Evolutionary conservation across 2,888 invertebrate genomes (phyloP).

Genomic region (Cosmopolites sordidus): DNA sequence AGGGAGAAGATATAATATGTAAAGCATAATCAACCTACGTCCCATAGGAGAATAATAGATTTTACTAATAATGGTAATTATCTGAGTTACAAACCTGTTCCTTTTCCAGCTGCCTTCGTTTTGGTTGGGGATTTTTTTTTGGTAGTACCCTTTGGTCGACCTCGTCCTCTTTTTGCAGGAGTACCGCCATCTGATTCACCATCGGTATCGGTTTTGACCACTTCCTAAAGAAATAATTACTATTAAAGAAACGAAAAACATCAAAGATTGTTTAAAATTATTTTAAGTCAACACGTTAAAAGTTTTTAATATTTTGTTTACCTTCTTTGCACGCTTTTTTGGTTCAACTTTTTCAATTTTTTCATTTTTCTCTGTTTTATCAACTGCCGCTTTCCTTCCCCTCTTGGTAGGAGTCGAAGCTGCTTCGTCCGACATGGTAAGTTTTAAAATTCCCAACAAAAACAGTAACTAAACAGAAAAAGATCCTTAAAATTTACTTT

Average conservation of each 20-base stretch:
- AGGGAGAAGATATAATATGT: too few species aligned
- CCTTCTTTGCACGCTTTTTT: constrained; percentile 37
- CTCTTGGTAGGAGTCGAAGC: constrained; percentile 45
- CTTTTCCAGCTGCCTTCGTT: constrained; percentile 17
- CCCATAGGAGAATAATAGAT: background rate
- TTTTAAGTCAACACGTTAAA: too few species aligned
- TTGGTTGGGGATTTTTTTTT: constrained; percentile 48
- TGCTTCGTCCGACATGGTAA: constrained; percentile 45
- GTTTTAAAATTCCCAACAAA: background rate
- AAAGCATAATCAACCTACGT: too few species aligned
- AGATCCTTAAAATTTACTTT: background rate
- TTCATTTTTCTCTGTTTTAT: constrained; percentile 35
- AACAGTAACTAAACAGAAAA: background rate
- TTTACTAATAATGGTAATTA: too few species aligned
- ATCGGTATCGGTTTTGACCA: constrained; percentile 25
- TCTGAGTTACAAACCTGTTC: background rate
- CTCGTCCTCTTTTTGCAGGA: constrained; percentile 54
- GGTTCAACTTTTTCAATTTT: constrained; percentile 34
- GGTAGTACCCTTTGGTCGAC: constrained; percentile 54
- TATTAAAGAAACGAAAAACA: background rate
- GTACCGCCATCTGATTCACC: constrained; percentile 33
- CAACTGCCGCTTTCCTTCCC: constrained; percentile 46
- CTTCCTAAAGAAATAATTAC: constrained; percentile 32
- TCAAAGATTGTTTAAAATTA: too few species aligned
- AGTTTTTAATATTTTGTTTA: constrained; percentile 11